Evolutionary conservation across 1,140 invertebrate species (phyloP).

Genomic region (Limonius californicus): DNA sequence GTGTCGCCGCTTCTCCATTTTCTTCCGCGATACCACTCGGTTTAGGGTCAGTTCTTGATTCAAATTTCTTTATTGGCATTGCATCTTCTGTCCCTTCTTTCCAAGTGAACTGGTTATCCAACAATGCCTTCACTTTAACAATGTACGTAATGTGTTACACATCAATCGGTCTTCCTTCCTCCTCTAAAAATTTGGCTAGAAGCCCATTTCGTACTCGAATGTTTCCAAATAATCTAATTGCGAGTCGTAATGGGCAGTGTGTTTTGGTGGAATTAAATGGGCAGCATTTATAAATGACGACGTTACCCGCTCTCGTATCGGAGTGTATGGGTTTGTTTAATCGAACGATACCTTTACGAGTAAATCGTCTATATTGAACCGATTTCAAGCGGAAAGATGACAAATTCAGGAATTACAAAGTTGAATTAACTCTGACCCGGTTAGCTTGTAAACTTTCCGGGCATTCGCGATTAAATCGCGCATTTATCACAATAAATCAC

Average conservation of each 20-base stretch:
- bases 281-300: neutral
- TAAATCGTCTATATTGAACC: conserved; percentile 10
- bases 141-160: too few species aligned
- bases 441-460: conserved; percentile 26
- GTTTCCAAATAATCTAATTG: neutral
- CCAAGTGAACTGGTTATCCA: too few species aligned
- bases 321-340: neutral
- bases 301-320: neutral
- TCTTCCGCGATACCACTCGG: too few species aligned
- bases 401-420: conserved; percentile 33
- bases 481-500: conserved; percentile 33
- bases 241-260: neutral
- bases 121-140: too few species aligned
- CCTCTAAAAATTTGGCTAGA: too few species aligned
- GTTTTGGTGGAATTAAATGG: neutral
- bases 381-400: conserved; percentile 26
- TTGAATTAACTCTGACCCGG: conserved; percentile 27
- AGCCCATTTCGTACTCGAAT: neutral
- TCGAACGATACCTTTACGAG: conserved; percentile 3
- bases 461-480: conserved; percentile 29
- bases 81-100: too few species aligned
- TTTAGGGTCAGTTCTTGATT: too few species aligned
- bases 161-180: too few species aligned
- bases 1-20: too few species aligned
- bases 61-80: too few species aligned